Base-by-base conservation (phyloP, 2,113 vertebrate species). In the Amazona vittata region DNA sequence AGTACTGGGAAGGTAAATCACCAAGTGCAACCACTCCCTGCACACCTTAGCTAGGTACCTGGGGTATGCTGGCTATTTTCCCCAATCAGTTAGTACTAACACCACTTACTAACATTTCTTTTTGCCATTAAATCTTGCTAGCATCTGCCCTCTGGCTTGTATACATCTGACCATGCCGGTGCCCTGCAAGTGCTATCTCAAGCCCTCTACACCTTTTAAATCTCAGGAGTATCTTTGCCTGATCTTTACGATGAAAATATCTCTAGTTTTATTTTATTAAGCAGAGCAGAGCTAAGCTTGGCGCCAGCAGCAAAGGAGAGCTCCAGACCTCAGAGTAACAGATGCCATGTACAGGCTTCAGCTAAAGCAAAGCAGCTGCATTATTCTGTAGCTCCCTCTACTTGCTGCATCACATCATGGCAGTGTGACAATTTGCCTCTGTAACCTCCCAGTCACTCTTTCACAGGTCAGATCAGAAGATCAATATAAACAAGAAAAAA, bases 361-460 rank as follows among this genome's bases (percentile, higher is more conserved):
- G 87, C 70, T 20, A 0, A 12, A 71, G 70, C 65, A 74, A 33
- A 83, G 83, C 95, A 70, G 83, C 93, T 94, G 77, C 77, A 43
- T 95, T 89, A 91, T 96, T 97, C 96, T 78, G 85, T 94, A 96
- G 93, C 95, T 95, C 96, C 96, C 96, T 96, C 96, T 97, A 75
- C 96, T 90, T 93, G 87, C 95, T 90, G 85, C 82, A 86, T 62
- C 85, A 75, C 92, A 77, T 79, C 87, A 94, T 53, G 71, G 94
- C 95, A 97, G 25, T 0, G 55, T 10, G 59, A 92, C 73, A 46
- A 10, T 12, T 5, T 15, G 49, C 85, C 70, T 80, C 83, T 9
- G 53, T 5, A 77, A 46, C 93, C 69, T 89, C 85, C 80, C 73
- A 35, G 15, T 39, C 77, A 7, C 52, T 91, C 94, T 75, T 47